A percentile compares a stretch with the other conserved stretches of the same genome.
Conservation (phyloP, 2,888 invertebrate species). For the Phengaris alcon region DNA sequence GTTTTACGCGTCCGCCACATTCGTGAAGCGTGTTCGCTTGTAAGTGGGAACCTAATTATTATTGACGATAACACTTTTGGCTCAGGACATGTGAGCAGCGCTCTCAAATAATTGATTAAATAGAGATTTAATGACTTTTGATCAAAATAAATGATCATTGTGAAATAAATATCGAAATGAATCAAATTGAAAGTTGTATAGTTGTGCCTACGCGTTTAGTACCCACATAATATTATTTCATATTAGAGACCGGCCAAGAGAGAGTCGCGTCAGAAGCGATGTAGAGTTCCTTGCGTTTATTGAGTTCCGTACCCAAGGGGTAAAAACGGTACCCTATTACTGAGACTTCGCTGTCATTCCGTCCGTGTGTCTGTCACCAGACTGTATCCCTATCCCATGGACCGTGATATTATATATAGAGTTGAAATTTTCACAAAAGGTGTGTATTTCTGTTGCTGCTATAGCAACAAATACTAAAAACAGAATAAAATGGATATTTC, state of each 20-base stretch:
- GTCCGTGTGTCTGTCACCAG: too few relatives aligned
- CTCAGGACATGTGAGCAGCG: background rate
- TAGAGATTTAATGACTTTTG: background rate
- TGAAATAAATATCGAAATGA: background rate
- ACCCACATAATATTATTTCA: background rate
- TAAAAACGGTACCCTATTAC: too few relatives aligned
- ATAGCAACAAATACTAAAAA: too few relatives aligned
- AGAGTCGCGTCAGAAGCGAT: background rate
- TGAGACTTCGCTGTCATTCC: too few relatives aligned
- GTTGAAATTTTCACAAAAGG: too few relatives aligned
- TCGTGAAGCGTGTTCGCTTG: constrained; percentile 34
- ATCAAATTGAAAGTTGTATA: background rate
- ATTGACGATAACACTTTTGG: constrained; percentile 19
- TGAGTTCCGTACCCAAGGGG: too few relatives aligned
- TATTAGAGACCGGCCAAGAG: background rate
- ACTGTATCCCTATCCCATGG: too few relatives aligned
- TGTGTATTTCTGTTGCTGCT: too few relatives aligned
- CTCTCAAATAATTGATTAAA: background rate
- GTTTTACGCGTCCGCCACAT: constrained; percentile 35
- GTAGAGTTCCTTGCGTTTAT: background rate
- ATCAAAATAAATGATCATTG: constrained; percentile 2
- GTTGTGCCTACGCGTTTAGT: background rate
- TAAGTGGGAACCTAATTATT: constrained; percentile 31
- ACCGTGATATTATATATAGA: too few relatives aligned
- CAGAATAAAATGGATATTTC: too few relatives aligned